Conservation (phyloP, 1,140 invertebrate genomes). For the Saccostrea echinata region DNA sequence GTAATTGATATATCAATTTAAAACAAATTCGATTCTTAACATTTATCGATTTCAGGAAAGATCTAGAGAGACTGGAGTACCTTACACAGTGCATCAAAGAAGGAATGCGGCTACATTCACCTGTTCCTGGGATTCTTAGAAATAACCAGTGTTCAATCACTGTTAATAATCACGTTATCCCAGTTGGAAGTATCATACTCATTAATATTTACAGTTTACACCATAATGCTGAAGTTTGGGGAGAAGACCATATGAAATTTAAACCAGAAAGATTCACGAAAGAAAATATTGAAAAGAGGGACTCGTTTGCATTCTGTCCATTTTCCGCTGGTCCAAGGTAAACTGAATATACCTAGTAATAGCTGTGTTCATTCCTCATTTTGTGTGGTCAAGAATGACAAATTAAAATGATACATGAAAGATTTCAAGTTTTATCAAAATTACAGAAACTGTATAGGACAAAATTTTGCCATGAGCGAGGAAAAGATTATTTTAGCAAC, state of each 20-base stretch:
- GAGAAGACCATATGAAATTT: constrained; percentile 48
- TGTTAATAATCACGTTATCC: constrained; percentile 71
- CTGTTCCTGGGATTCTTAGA: constrained; percentile 87
- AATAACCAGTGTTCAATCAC: constrained; percentile 82
- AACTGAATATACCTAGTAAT: no score
- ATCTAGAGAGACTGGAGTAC: constrained; percentile 74
- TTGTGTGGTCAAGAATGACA: background rate
- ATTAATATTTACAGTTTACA: constrained; percentile 70
- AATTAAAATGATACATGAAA: background rate
- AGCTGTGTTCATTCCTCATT: background rate
- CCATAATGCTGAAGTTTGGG: constrained; percentile 73
- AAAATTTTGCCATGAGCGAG: constrained; percentile 56
- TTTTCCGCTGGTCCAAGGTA: constrained; percentile 69
- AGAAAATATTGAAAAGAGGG: constrained; percentile 60
- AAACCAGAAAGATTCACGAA: constrained; percentile 63
- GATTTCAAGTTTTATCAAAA: background rate
- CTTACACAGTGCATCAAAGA: constrained; percentile 79
- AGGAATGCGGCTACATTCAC: constrained; percentile 75
- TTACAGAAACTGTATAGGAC: constrained; percentile 56
- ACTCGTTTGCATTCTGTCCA: constrained; percentile 67
- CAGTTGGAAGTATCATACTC: constrained; percentile 59
- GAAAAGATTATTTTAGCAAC: constrained; percentile 48
- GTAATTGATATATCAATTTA: no score
- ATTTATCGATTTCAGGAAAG: constrained; percentile 45
- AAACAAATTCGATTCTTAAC: no score